Base-by-base conservation (phyloP, 2,113 vertebrate species). In the Athene cunicularia region DNA sequence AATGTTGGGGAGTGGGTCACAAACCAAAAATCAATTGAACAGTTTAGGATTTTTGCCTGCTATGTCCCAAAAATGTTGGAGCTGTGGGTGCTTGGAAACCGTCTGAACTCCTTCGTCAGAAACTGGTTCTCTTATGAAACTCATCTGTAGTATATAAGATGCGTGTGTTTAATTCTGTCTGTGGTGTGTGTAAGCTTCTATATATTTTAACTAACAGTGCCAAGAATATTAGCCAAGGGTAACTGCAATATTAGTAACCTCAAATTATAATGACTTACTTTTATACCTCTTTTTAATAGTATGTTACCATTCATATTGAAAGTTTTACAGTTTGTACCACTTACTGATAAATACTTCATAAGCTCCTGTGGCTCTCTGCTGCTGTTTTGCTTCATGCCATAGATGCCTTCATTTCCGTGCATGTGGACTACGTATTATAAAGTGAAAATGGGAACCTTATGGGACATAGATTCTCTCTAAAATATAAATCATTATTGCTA, bases 401-500 rank as follows among this genome's bases (percentile, higher is more conserved):
- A 11, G 80, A 28, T 43, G 58, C 66, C 53, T 87, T 86, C 58
- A 1, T 24, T 79, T 91, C 62, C 52, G 23, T 8, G 35, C 1
- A 0, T 26, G 56, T 56, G 24, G 16, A 16, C 43, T 30, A 20
- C 17, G 0, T 22, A 17, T 82, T 87, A 60, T 11, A 5, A 8
- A 89, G 93, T 66, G 86, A 39, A 85, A 91, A 85, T 3, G 22
- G 77, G 86, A 89, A 43, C 80, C 84, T 82, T 74, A 6, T 66
- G 93, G 71, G 70, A 82, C 84, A 30, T 43, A 43, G 81, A 50
- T 86, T 58, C 79, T 71, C 77, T 88, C 50, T 80, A 77, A 71
- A 49, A 59, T 56, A 39, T 21, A 95, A 81, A 81, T 94, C 70
- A 73, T 87, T 95, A 76, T 66, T 58, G 80, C 80, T 96, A 95